Conservation (phyloP, 2,113 vertebrate species). For the Recurvirostra avosetta region DNA sequence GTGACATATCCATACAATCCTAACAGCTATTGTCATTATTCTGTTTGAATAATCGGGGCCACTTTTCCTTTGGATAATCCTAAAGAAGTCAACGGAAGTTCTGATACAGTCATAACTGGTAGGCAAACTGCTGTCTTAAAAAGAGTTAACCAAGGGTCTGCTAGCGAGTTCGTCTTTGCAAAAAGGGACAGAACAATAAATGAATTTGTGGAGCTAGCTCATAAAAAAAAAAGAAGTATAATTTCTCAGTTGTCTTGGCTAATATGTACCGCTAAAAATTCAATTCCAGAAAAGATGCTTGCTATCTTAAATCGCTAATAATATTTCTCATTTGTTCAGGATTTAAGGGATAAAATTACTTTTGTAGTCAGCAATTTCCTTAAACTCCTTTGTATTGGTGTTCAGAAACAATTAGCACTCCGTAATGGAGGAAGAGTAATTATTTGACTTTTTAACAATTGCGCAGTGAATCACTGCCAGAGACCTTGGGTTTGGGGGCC, state of each 20-base stretch:
- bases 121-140: neutral
- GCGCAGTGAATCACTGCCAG: constrained; percentile 15
- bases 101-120: neutral
- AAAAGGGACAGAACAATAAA: neutral
- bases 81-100: neutral
- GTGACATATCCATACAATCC: neutral
- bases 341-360: constrained; percentile 3
- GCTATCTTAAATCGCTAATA: neutral
- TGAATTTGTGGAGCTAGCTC: neutral
- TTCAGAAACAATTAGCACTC: constrained; percentile 51
- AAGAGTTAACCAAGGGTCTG: neutral
- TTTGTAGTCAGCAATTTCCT: constrained; percentile 22
- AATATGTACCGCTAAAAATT: neutral
- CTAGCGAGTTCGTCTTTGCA: neutral
- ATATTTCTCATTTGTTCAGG: neutral
- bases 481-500: neutral
- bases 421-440: constrained; percentile 37
- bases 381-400: neutral
- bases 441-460: constrained; percentile 41
- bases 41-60: neutral
- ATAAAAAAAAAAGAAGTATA: neutral
- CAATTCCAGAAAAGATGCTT: neutral
- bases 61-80: neutral
- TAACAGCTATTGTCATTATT: neutral
- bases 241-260: neutral